Conservation (phyloP, 2,888 invertebrate species). For the Callyntrura guangdongensis region DNA sequence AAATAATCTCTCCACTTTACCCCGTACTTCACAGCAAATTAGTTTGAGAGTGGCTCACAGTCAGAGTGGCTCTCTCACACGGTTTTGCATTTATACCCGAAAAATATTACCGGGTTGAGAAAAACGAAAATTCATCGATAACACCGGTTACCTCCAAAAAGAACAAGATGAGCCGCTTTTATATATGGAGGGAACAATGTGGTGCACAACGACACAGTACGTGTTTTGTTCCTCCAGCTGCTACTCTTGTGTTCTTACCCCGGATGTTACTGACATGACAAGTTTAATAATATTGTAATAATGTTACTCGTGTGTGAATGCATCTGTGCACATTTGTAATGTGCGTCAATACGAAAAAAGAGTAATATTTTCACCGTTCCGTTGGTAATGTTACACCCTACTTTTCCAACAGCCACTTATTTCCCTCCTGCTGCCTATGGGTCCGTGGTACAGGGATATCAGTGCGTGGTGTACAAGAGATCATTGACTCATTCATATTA, state of each 20-base stretch:
- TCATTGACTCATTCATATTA: constrained; percentile 10
- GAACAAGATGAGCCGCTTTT: background rate
- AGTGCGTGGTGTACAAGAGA: background rate
- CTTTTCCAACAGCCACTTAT: no score
- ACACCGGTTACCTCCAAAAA: constrained; percentile 55
- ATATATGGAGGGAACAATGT: background rate
- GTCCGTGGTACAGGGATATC: background rate
- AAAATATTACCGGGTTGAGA: background rate
- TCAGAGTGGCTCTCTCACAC: no score
- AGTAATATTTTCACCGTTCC: background rate
- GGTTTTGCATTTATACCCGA: no score
- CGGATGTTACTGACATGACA: constrained; percentile 69
- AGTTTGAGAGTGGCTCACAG: background rate
- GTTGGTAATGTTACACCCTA: no score
- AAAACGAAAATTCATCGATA: constrained; percentile 53
- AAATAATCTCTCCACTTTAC: background rate
- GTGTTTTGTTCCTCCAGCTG: constrained; percentile 13
- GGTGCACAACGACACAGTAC: constrained; percentile 13
- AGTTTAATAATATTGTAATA: constrained; percentile 71
- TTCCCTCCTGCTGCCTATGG: no score
- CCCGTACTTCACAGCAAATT: background rate
- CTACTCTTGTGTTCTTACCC: background rate
- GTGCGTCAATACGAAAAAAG: background rate
- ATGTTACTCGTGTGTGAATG: background rate
- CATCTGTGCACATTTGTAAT: background rate